Evolutionary conservation across 2,113 vertebrate genomes (phyloP).

Genomic region (Oncorhynchus kisutch): DNA sequence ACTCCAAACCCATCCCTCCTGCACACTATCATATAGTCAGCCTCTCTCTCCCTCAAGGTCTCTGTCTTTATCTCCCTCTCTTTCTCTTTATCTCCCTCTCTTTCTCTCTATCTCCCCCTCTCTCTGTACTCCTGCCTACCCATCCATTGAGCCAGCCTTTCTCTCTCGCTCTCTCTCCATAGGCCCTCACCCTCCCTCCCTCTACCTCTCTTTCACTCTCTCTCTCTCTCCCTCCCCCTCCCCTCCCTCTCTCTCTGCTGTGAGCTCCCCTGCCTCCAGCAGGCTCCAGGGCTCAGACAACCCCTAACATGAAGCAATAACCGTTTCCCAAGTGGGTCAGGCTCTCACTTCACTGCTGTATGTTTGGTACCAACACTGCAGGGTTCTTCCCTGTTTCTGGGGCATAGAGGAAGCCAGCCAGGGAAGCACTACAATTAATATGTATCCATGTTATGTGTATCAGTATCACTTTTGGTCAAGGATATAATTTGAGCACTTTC

Average conservation of each 20-base stretch:
- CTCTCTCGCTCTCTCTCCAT: not conserved
- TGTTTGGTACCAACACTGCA: not conserved
- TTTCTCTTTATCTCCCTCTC: no score
- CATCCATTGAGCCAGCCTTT: no score
- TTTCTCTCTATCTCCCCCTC: no score
- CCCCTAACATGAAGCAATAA: conserved; percentile 42
- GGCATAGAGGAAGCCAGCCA: no score
- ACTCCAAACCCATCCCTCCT: conserved; percentile 16
- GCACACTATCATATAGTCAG: not conserved
- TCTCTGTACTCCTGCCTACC: no score
- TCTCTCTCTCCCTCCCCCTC: not conserved
- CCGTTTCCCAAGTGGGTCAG: conserved; percentile 31
- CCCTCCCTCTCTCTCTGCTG: conserved; percentile 1
- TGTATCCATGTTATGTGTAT: not conserved
- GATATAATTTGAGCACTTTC: no score
- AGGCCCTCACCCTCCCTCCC: not conserved
- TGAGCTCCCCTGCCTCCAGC: conserved; percentile 15
- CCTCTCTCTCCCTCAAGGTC: not conserved
- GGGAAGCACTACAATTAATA: no score
- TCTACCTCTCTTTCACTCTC: conserved; percentile 13
- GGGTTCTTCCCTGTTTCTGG: no score
- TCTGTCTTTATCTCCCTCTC: no score
- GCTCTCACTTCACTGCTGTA: conserved; percentile 27
- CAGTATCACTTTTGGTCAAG: not conserved
- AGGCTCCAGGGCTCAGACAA: conserved; percentile 25